Base-by-base conservation (phyloP, 1,140 invertebrate genomes). In the Drosophila kanapiae region DNA sequence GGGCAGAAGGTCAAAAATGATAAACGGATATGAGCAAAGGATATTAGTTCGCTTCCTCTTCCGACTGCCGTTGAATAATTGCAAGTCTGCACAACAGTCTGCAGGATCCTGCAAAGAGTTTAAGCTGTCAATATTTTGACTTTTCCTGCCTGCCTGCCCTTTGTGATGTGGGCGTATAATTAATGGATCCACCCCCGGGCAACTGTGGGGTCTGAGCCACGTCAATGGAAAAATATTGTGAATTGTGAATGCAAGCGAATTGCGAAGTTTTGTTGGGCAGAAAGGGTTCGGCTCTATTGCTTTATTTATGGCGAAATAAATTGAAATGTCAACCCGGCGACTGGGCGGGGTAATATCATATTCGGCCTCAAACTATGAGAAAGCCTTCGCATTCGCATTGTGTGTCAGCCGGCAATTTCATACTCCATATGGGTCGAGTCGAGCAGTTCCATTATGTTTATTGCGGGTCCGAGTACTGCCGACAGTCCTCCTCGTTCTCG, bases 81-180 rank as follows among this genome's bases (percentile, higher is more conserved):
- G 88, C 78, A 70, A 84, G 75, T 65, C 29, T n/a, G 38, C 43
- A 70, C 63, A 76, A 78, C 87, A 85, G 82, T 82, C 23, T 91
- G 81, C 64, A 64, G 51, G 42, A 64, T 63, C 61, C 62, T 56
- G 62, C 61, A 63, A 79, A 80, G 85, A 80, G 70, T 91, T 83
- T 65, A 86, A 91, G 90, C 90, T 91, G 90, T 91, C 90, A 91
- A 91, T 91, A 91, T 91, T 91, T 91, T 91, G 90, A 91, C 90
- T 91, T 91, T 91, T 91, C 72, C 76, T 81, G 88, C 82, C 79
- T 72, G 69, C 59, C 11, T 0, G 31, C 7, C 45, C 31, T 64
- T 85, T 85, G 86, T 83, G 77, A 91, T 91, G 88, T 91, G 84
- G 90, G 90, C 90, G 90, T 91, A 86, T 91, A 91, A 91, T 91